These are phyloP conservation scores for Isichthys henryi DNA, from an alignment of 2,113 vertebrate genomes.

Conservation along the genomic window DNA sequence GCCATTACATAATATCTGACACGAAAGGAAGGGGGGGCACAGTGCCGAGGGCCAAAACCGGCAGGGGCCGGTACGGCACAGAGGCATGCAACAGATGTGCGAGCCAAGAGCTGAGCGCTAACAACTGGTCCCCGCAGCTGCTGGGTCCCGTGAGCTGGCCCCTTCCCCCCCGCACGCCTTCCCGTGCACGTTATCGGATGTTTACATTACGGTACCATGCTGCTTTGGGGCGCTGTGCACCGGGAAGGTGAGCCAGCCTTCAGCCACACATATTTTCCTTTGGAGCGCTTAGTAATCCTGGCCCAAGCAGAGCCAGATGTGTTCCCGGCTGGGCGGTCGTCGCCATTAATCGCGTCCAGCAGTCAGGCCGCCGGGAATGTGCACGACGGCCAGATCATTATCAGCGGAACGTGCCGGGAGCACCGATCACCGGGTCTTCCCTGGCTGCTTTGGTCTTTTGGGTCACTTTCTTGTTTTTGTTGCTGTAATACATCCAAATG, in stretches of 20 bases:
- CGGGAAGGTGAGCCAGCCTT: constrained; percentile 69
- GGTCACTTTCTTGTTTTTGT: constrained; percentile 13
- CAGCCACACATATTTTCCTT: constrained; percentile 69
- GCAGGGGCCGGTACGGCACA: not conserved
- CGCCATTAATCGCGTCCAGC: constrained; percentile 73
- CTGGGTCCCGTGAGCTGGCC: not conserved
- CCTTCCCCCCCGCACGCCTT: not conserved
- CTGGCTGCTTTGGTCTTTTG: constrained; percentile 30
- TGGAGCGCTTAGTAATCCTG: constrained; percentile 73
- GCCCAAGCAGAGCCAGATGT: constrained; percentile 81
- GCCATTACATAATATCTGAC: constrained; percentile 4
- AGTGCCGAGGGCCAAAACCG: not conserved
- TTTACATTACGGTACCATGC: constrained; percentile 64
- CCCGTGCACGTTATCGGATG: constrained; percentile 48
- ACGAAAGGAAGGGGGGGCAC: not conserved
- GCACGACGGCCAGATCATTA: constrained; percentile 67
- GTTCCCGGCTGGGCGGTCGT: constrained; percentile 67
- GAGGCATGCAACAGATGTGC: not conserved
- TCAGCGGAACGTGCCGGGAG: constrained; percentile 38
- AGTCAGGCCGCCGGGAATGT: constrained; percentile 72
- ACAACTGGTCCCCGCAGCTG: not conserved
- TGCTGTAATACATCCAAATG: not conserved
- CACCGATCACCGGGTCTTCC: constrained; percentile 41
- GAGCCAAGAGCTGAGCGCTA: not conserved
- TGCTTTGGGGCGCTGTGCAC: constrained; percentile 70